Base-by-base conservation (phyloP, 2,888 invertebrate species). In the Caenorhabditis sp. region DNA sequence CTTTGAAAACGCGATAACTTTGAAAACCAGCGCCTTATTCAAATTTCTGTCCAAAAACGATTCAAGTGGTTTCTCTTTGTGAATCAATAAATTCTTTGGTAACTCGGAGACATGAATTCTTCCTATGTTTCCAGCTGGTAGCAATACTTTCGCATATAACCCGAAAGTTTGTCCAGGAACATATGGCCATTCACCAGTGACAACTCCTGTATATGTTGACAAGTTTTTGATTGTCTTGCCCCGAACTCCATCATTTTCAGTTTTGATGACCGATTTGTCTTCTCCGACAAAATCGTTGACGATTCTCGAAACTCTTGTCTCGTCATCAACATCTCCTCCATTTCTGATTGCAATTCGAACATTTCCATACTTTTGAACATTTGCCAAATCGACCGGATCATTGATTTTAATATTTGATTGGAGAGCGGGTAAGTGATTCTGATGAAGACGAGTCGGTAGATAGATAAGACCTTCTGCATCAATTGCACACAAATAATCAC, bases 31-130 rank as follows among this genome's bases (percentile, higher is more conserved):
- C 24, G 27, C 57, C 26, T 78, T 75, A 23, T 72, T 50, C 19
- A 43, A 4, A 37, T 79, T 70, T 10, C 66, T n/a, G n/a, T 68
- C 36, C 12, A 79, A 24, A 62, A 81, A 81, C 1, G 27, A 53
- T 12, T 69, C 68, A 23, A 76, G 26, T 0, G 77, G 70, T 24
- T 62, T 59, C 19, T 68, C 57, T 6, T 59, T 43, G 19, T 36
- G 51, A 0, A 66, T 61, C 21, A 69, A 51, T 53, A 69, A 55
- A 23, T 66, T 55, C 6, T 49, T 14, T 0, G 81, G 78, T 21
- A 81, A 51, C 54, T 81, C 79, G 1, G 76, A 77, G 4, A 76
- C 65, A 63, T 81, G 81, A 36, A 81, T 68, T 31, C 77, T 70
- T 62, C 81, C 75, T 37, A 67, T 43, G 21, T 58, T 69, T 37